Evolutionary conservation across 2,113 vertebrate genomes (phyloP), one percentile per base, ranked within the genome.

Genomic region (Zapornia atra): DNA sequence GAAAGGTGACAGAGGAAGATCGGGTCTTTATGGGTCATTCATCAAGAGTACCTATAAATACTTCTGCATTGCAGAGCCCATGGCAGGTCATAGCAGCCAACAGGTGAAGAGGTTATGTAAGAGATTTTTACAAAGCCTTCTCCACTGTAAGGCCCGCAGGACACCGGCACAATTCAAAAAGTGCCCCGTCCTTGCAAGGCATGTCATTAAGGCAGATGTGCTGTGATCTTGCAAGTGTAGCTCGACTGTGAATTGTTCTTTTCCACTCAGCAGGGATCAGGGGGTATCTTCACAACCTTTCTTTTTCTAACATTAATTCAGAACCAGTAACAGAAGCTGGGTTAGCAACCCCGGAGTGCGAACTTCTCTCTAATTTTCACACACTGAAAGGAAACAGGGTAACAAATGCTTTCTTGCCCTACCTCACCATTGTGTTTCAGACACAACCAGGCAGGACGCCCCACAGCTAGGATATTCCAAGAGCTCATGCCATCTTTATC

Each of bases 231-330:
- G 42, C 28, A 75, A 83, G 68, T 10, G 18, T 15, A 53, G 48
- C 54, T 84, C 51, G 51, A 81, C 69, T 78, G 68, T 6, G 7
- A 86, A 76, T 81, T 94, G 81, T 78, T 92, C 89, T 92, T 73
- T 95, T 81, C 90, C 84, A 90, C 94, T 71, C 94, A 90, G 86
- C 72, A 66, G 95, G 95, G 56, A 84, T 50, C 60, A 60, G 72
- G 46, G 94, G 42, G 11, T 31, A 79, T 11, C 80, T 94, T 86
- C 56, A 73, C 53, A 83, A 80, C 44, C 57, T 90, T 92, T 84
- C 51, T 73, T 79, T 86, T 84, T n/a, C 63, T 50, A 72, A 42
- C 0, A 0, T 73, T 82, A 90, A 63, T 88, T 91, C 75, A 48
- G 20, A 91, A 51, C 26, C 36, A 28, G 46, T 25, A 73, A 66